Evolutionary conservation across 1,140 invertebrate species (phyloP).

Genomic region (Lethocerus indicus): DNA sequence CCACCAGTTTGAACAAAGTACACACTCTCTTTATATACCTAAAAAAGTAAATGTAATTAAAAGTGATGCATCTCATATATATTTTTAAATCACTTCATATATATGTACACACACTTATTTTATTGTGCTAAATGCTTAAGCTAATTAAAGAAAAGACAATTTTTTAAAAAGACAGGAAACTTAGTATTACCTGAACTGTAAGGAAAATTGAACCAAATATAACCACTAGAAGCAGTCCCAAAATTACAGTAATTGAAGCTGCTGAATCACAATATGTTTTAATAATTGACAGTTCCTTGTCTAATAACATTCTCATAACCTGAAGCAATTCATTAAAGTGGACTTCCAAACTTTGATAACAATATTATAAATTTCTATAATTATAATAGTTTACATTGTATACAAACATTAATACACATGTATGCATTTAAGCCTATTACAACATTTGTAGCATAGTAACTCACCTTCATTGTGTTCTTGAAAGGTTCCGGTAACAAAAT

Average conservation of each 20-base stretch:
- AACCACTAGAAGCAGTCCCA: slow-evolving; percentile 30
- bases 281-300: slow-evolving; percentile 19
- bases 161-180: neutral
- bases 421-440: too few species aligned
- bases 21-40: slow-evolving; percentile 91
- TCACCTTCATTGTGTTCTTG: slow-evolving; percentile 26
- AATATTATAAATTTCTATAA: too few species aligned
- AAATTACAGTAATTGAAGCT: slow-evolving; percentile 37
- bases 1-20: slow-evolving; percentile 77
- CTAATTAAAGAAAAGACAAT: neutral
- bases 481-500: slow-evolving; percentile 33
- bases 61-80: too few species aligned
- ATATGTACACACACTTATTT: neutral
- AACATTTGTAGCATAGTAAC: too few species aligned
- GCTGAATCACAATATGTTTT: slow-evolving; percentile 38
- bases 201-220: slow-evolving; percentile 35
- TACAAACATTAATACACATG: too few species aligned
- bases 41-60: slow-evolving; percentile 19
- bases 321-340: slow-evolving; percentile 32
- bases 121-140: too few species aligned
- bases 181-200: slow-evolving; percentile 36
- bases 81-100: neutral
- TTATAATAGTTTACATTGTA: too few species aligned
- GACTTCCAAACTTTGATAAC: too few species aligned
- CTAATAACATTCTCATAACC: slow-evolving; percentile 33